Conservation (phyloP, 2,888 invertebrate genomes). For the Tridacna gigas region DNA sequence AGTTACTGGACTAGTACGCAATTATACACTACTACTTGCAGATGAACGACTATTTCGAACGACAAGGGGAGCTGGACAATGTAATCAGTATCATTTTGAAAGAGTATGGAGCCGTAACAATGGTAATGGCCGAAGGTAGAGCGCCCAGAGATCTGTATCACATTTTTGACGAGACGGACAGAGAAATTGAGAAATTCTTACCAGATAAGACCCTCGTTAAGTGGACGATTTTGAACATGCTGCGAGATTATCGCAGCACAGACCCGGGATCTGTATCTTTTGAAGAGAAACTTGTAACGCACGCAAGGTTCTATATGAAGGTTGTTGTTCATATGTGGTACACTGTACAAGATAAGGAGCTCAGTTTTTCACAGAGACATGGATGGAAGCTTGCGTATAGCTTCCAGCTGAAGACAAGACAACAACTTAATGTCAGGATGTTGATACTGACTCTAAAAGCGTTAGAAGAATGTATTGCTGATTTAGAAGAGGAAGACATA, state of each 20-base stretch:
- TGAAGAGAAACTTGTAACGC: conserved; percentile 9
- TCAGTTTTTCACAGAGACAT: neutral
- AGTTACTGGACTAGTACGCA: no score
- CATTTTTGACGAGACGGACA: conserved; percentile 4
- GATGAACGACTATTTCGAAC: conserved; percentile 16
- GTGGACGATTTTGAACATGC: conserved; percentile 40
- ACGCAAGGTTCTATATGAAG: conserved; percentile 7
- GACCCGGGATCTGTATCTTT: conserved; percentile 2
- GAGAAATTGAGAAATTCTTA: conserved; percentile 22
- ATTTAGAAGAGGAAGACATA: neutral
- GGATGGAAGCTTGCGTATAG: conserved; percentile 19
- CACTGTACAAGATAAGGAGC: neutral
- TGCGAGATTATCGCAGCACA: conserved; percentile 33
- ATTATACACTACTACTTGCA: neutral
- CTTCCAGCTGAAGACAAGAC: neutral
- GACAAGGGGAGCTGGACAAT: conserved; percentile 5
- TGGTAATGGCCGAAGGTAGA: neutral
- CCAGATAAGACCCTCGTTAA: conserved; percentile 28
- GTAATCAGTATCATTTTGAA: neutral
- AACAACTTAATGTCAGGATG: neutral
- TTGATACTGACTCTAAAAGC: neutral
- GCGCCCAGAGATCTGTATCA: neutral
- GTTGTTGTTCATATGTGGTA: conserved; percentile 2
- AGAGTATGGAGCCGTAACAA: conserved; percentile 12
- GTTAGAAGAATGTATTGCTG: neutral